Conservation (phyloP, 2,888 invertebrate genomes). For the Sphaerophoria rueppellii region DNA sequence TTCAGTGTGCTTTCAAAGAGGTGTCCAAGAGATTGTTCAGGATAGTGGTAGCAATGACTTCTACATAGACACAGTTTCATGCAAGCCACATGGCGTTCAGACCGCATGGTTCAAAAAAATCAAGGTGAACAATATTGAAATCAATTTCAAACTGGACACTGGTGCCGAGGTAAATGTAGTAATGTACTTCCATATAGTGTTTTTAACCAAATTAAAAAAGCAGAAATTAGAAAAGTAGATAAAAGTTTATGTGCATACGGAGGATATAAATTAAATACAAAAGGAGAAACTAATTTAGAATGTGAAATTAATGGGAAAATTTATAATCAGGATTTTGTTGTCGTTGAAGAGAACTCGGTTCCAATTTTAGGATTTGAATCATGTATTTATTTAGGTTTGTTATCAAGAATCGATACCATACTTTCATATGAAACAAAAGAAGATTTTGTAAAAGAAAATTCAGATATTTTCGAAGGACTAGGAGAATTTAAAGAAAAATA, state of each 20-base stretch:
- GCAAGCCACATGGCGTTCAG: neutral
- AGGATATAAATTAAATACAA: constrained; percentile 22
- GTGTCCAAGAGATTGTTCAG: constrained; percentile 5
- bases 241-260: constrained; percentile 27
- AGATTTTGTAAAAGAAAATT: constrained; percentile 12
- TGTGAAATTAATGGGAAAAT: constrained; percentile 9
- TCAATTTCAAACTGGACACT: constrained; percentile 22
- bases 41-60: constrained; percentile 12
- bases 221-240: constrained; percentile 8
- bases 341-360: constrained; percentile 17
- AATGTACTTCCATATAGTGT: constrained; percentile 27
- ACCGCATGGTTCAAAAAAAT: constrained; percentile 27
- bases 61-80: constrained; percentile 20
- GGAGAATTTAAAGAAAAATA: constrained; percentile 33
- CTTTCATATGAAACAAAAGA: neutral
- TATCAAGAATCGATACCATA: constrained; percentile 39
- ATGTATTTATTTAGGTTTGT: constrained; percentile 39
- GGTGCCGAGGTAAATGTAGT: constrained; percentile 32
- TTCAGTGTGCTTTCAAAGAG: constrained; percentile 25
- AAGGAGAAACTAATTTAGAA: constrained; percentile 19
- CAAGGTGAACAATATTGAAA: constrained; percentile 9
- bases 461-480: constrained; percentile 24
- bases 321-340: constrained; percentile 16
- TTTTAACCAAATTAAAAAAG: constrained; percentile 20
- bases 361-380: constrained; percentile 49